Base-by-base conservation (phyloP, 2,113 vertebrate species). In the Arenaria interpres region DNA sequence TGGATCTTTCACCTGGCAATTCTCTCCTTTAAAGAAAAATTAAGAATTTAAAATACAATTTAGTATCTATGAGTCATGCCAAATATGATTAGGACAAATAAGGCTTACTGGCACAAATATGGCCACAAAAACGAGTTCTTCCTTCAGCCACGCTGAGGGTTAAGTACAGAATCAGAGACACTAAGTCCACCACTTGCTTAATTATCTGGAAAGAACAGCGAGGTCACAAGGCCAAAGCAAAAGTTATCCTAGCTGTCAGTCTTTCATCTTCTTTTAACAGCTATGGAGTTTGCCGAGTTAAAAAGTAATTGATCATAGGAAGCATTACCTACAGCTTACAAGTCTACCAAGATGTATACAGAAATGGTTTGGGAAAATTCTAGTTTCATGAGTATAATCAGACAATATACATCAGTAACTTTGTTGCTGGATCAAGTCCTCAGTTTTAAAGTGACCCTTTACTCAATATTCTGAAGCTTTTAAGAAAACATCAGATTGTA, bases 1-100 rank as follows among this genome's bases (percentile, higher is more conserved):
- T 3, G 99, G 99, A 96, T 99, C 99, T 63, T 81, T 98, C 33
- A 99, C 99, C 46, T 97, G 98, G 57, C 99, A 99, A 89, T 99
- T 64, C 4, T 98, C 96, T 88, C 99, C 99, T 99, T 91, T 22
- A 80, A 90, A 91, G 53, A 51, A 28, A 97, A 75, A 6, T 37
- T 30, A 50, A 12, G 33, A 85, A 73, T 77, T 91, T 74, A 54
- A 71, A 87, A 45, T 28, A n/a, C 20, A 54, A 32, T n/a, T 76
- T 54, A 32, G 4, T 33, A 39, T 18, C 21, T 24, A 30, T 20
- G 10, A 83, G 32, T 32, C 17, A 41, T 2, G 3, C 1, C 28
- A 60, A 30, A 46, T 25, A 37, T 12, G 46, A 7, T 32, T 23
- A 19, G 12, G 30, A 72, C 41, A 68, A 32, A 16, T 23, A 74